These are phyloP conservation scores for Glyptemys insculpta DNA, from an alignment of 2,797 vertebrate species.

Conservation along the genomic window DNA sequence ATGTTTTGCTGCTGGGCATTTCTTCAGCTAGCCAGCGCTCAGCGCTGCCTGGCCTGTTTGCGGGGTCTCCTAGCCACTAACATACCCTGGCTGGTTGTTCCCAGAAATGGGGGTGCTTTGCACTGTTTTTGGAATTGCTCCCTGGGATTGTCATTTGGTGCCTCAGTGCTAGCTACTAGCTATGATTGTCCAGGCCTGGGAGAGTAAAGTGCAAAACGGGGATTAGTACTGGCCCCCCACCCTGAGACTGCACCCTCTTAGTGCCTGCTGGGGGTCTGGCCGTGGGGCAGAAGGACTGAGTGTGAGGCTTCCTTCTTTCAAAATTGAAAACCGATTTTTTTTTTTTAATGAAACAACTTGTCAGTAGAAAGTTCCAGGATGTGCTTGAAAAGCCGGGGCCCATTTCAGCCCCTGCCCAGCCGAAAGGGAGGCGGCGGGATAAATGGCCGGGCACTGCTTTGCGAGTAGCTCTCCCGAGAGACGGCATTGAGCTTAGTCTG, in stretches of 20 bases:
- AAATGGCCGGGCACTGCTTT: neutral
- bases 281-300: neutral
- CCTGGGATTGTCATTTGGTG: neutral
- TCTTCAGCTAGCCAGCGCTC: no score
- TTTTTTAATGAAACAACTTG: neutral
- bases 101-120: no score
- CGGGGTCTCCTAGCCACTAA: no score
- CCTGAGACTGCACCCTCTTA: no score
- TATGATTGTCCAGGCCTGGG: neutral
- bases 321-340: neutral
- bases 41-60: no score
- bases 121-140: neutral
- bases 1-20: no score
- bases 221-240: neutral
- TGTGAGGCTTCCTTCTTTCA: neutral
- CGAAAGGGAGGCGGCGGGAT: no score
- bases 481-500: no score
- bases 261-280: neutral
- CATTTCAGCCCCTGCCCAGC: rapidly evolving
- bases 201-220: neutral
- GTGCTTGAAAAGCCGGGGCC: neutral
- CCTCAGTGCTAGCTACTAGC: neutral
- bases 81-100: no score
- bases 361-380: neutral
- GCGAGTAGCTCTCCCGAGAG: neutral